A percentile compares a stretch with the other conserved stretches of the same genome.
These are phyloP conservation scores for Petrocephalus microphthalmus DNA, from an alignment of 2,113 vertebrate genomes.

Conservation along the genomic window DNA sequence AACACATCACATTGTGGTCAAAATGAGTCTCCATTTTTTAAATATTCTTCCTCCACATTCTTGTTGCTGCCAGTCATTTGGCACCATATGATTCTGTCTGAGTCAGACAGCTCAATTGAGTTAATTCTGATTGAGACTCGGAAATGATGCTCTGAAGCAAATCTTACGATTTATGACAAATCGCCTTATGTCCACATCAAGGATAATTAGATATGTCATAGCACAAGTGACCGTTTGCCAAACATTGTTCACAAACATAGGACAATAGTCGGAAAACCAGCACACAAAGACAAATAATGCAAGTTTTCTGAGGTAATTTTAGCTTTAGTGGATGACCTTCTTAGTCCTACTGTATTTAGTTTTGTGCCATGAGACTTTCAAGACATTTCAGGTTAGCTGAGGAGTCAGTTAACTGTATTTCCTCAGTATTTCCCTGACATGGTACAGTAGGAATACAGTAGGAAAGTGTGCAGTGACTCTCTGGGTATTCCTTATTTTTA, in stretches of 20 bases:
- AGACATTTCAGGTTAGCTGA: background rate
- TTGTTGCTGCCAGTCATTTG: background rate
- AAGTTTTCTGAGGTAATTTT: background rate
- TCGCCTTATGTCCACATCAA: background rate
- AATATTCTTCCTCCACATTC: background rate
- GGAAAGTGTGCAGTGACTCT: background rate
- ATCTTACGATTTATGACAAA: constrained; percentile 9
- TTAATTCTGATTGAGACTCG: background rate
- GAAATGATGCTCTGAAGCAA: constrained; percentile 13
- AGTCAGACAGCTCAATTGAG: constrained; percentile 12
- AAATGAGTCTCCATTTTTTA: background rate
- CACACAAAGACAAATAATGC: background rate
- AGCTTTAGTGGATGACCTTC: background rate
- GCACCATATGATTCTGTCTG: background rate
- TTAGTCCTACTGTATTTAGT: background rate
- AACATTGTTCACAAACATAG: background rate
- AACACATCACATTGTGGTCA: background rate
- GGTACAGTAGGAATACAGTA: background rate
- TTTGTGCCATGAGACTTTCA: background rate
- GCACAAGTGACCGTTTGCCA: background rate
- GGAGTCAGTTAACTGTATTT: background rate
- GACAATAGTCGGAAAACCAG: background rate
- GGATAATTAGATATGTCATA: background rate
- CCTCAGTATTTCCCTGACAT: background rate
- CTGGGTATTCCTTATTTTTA: background rate